Evolutionary conservation across 1,140 invertebrate genomes (phyloP).

Genomic region (Whitmania pigra): DNA sequence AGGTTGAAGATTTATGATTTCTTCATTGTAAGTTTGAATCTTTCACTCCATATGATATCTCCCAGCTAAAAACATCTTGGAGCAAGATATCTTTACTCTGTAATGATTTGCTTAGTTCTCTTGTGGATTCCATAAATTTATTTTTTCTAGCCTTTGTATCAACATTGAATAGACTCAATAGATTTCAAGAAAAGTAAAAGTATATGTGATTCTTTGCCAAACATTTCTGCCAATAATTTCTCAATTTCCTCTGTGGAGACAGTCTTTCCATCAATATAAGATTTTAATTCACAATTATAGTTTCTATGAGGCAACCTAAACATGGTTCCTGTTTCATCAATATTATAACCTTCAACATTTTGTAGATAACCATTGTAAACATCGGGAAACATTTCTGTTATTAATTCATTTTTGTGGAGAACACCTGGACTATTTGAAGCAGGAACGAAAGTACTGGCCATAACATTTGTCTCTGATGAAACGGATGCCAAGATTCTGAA

Average conservation of each 20-base stretch:
- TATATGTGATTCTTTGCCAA: background rate
- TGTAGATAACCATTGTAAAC: slow-evolving; percentile 26
- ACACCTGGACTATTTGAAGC: slow-evolving; percentile 28
- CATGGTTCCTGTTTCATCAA: slow-evolving; percentile 19
- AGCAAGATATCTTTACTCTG: background rate
- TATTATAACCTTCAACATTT: slow-evolving; percentile 9
- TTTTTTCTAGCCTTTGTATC: background rate
- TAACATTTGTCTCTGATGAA: slow-evolving; percentile 95
- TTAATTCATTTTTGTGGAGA: slow-evolving; percentile 26
- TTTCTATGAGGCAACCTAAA: slow-evolving; percentile 24
- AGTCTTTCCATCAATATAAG: slow-evolving; percentile 26
- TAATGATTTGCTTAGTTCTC: background rate
- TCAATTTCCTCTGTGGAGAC: slow-evolving; percentile 23
- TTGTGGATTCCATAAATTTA: background rate
- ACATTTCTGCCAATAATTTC: slow-evolving; percentile 22
- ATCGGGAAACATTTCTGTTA: slow-evolving; percentile 28
- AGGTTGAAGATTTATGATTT: slow-evolving; percentile 30
- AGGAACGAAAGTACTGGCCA: slow-evolving; percentile 94
- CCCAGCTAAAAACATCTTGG: background rate
- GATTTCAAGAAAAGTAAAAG: slow-evolving; percentile 11
- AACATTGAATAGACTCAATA: background rate
- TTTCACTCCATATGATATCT: slow-evolving; percentile 5
- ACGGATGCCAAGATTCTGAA: slow-evolving; percentile 92
- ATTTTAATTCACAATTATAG: slow-evolving; percentile 3
- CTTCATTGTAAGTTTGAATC: slow-evolving; percentile 16